Conservation (phyloP, 2,113 vertebrate species). For the Azemiops feae region DNA sequence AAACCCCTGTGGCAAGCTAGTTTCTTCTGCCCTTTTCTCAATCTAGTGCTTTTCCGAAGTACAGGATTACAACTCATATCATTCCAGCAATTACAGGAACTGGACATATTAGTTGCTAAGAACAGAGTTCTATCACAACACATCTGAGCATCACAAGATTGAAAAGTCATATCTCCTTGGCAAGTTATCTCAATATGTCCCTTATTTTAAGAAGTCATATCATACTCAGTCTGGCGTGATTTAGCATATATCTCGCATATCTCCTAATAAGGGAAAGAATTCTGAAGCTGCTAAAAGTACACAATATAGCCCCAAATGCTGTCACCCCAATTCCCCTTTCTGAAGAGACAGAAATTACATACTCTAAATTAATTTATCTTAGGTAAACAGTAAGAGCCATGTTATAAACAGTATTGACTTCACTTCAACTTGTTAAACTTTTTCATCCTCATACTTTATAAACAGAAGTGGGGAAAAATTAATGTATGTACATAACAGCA, state of each 20-base stretch:
- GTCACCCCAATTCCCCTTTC: slow-evolving; percentile 56
- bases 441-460: slow-evolving; percentile 46
- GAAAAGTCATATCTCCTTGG: not conserved
- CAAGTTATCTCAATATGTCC: not conserved
- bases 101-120: not conserved
- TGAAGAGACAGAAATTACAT: slow-evolving; percentile 39
- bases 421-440: slow-evolving; percentile 51
- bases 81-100: not conserved
- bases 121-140: not conserved
- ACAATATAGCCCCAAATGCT: slow-evolving; percentile 39
- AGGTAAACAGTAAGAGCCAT: slow-evolving; percentile 53
- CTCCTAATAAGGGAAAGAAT: slow-evolving; percentile 60
- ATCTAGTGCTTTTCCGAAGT: not conserved
- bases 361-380: slow-evolving; percentile 58
- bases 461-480: slow-evolving; percentile 55
- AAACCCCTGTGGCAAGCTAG: not conserved
- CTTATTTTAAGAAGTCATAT: slow-evolving; percentile 25
- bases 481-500: slow-evolving; percentile 58
- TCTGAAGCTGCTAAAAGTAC: slow-evolving; percentile 50
- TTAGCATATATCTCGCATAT: slow-evolving; percentile 29
- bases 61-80: not conserved
- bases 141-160: not conserved
- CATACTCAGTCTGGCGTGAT: slow-evolving; percentile 37
- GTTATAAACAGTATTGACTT: slow-evolving; percentile 50
- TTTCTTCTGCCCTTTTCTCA: not conserved